Evolutionary conservation across 2,113 vertebrate genomes (phyloP), one percentile per base, ranked within the genome.

Genomic region (Nibea albiflora): DNA sequence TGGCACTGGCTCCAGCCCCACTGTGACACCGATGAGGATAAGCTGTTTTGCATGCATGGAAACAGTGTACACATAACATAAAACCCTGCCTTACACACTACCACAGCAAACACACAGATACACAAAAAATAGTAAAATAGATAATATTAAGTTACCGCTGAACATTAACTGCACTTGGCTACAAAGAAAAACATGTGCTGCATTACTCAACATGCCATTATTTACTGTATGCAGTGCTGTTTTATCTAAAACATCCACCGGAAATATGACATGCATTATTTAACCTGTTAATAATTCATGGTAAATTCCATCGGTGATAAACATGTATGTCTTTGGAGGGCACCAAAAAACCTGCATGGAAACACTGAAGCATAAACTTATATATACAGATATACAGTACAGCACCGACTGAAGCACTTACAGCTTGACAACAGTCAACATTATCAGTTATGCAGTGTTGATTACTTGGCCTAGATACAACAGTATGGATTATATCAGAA

Each of bases 381-480:
- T n/a, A n/a, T n/a, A n/a, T n/a, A n/a, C n/a, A 76, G 60, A 88
- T 57, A 73, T 46, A 60, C 53, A 31, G 72, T 46, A 56, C 57
- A 31, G 72, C 24, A 81, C 76, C 67, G 78, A 71, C 9, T 57
- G 64, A 79, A 76, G 75, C 39, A 31, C 84, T 69, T 56, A 65
- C 82, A 84, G 83, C 87, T 65, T 78, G 83, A 85, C 87, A 87
- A 60, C 76, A 79, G 56, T 22, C 71, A 83, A 60, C 74, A 61
- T 77, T 82, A 88, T 50, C 81, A 83, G 83, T 85, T 85, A 77
- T 63, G 85, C 84, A 47, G 67, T 78, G 86, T 89, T 92, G 90
- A 91, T 92, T 87, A 79, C 86, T 88, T 92, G 91, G 91, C 92
- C 92, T 88, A 92, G 85, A 92, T 92, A 92, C 92, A 90, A 90